These are phyloP conservation scores for human (Homo sapiens) DNA, from an alignment of 2,113 vertebrate species.

Conservation along the genomic window GRCh38 chr1:152718501-152719000, in stretches of 20 bases:
- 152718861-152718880: not conserved
- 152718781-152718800: rapidly evolving
- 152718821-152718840: not conserved
- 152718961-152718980: not conserved
- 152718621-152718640: slow-evolving; percentile 56
- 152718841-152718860: not conserved
- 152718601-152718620: slow-evolving; percentile 42
- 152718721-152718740: not conserved
- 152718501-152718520: not conserved
- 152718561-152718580: slow-evolving; percentile 69
- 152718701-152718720: not conserved
- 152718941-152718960: not conserved
- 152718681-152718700: not conserved
- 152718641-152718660: not conserved
- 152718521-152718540: slow-evolving; percentile 69
- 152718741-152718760: not conserved
- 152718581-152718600: slow-evolving; percentile 51
- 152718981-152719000: not conserved
- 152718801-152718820: not conserved
- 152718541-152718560: slow-evolving; percentile 66
- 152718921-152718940: not conserved
- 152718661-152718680: not conserved
- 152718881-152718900: not conserved
- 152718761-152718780: not conserved
- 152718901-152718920: not conserved